Evolutionary conservation across 2,113 vertebrate species (phyloP), one percentile per base, ranked within the genome.

Genomic region (Copsychus sechellarum): DNA sequence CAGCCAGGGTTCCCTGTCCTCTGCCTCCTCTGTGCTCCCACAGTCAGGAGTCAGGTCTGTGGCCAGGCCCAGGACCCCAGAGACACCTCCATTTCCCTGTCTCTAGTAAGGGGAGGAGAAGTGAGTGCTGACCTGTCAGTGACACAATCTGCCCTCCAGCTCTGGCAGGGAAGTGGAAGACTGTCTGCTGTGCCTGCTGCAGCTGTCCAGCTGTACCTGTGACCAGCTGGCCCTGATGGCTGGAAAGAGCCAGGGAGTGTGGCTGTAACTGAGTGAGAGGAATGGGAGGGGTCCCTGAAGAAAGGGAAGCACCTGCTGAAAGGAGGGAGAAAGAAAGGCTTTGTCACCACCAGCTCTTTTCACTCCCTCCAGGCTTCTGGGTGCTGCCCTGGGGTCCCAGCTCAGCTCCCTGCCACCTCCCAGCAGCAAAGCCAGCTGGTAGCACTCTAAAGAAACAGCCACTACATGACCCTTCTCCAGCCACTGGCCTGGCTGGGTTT

Each of bases 191-290:
- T 94, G 97, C 97, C 98, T 98, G 97, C 93, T 97, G 98, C 66
- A 97, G 92, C 90, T 94, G 97, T 57, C 97, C 76, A 36, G 96
- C 54, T 24, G 89, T 90, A 76, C 95, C 96, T 1, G 17, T 26
- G 45, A 88, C 56, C 51, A 64, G 82, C 91, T 54, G 97, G 91
- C 96, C 95, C 88, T 97, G 93, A 60, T 97, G 95, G 72, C 97
- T 98, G 97, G 97, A 94, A 81, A 98, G 97, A 97, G 98, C 96
- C 97, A 98, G 97, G 85, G 98, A 96, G 87, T 97, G 98, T 17
- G 97, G 97, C 91, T 98, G 98, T 97, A 98, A 98, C 96, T 98
- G 98, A 97, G 97, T 92, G 95, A 99, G 94, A 90, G 98, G 97
- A 97, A 98, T 96, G 98, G 98, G 90, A 92, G 98, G 97, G 95